Evolutionary conservation across 2,113 vertebrate genomes (phyloP).

Genomic region (Scophthalmus maximus): DNA sequence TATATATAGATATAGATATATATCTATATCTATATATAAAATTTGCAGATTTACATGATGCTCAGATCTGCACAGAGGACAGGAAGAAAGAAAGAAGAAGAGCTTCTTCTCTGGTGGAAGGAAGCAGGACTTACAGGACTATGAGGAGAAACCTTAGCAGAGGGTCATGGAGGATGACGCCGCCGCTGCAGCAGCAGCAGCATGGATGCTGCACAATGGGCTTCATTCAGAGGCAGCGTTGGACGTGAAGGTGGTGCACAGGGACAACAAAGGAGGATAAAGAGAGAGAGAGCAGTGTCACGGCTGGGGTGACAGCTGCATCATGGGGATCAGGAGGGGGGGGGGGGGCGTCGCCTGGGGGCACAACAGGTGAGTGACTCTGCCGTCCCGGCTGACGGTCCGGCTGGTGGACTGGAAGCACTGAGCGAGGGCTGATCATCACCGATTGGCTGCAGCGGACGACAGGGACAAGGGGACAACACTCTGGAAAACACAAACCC

Average conservation of each 20-base stretch:
- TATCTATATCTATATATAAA: no score
- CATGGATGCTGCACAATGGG: constrained; percentile 52
- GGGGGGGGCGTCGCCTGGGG: constrained; percentile 49
- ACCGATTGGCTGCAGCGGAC: constrained; percentile 18
- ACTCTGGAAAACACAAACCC: no score
- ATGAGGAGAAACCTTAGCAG: constrained; percentile 37
- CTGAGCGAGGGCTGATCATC: constrained; percentile 50
- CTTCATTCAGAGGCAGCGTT: constrained; percentile 59
- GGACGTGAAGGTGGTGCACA: constrained; percentile 41
- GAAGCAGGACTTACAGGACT: neutral
- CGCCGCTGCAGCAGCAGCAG: constrained; percentile 22
- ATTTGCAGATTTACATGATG: neutral
- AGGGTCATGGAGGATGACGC: constrained; percentile 24
- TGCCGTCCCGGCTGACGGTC: constrained; percentile 45
- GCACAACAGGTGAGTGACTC: constrained; percentile 80
- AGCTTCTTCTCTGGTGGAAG: neutral
- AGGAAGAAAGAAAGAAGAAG: neutral
- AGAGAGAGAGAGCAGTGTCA: constrained; percentile 22
- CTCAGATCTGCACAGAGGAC: neutral
- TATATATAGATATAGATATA: no score
- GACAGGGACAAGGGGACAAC: no score
- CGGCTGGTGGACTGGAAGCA: constrained; percentile 53
- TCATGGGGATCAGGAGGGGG: constrained; percentile 60
- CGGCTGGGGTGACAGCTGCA: constrained; percentile 71
- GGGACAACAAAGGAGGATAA: constrained; percentile 41